phyloP scores from a whole-genome alignment of 2,888 invertebrate species.

The Hesperia comma region DNA sequence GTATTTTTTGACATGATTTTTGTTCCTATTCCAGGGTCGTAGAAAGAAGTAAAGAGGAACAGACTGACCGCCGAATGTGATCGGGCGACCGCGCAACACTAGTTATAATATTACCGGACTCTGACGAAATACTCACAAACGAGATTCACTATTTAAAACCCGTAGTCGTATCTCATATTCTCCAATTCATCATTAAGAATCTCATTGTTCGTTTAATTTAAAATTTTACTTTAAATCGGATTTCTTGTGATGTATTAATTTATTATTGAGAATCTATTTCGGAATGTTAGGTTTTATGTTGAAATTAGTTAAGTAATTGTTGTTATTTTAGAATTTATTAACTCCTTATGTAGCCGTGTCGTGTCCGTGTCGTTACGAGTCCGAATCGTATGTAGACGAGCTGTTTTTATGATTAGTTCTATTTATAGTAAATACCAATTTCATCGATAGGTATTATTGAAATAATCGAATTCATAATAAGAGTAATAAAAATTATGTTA shows the following conservation, averaged over 20 bases:
- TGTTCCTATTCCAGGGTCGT: constrained; percentile 17
- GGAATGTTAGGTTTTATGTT: constrained; percentile 2
- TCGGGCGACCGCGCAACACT: constrained; percentile 47
- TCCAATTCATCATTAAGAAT: background rate
- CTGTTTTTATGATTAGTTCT: constrained; percentile 37
- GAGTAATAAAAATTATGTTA: constrained; percentile 59
- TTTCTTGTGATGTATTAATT: constrained; percentile 9
- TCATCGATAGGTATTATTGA: constrained; percentile 52
- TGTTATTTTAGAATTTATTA: constrained; percentile 6
- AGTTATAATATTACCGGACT: constrained; percentile 38
- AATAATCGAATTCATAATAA: constrained; percentile 59
- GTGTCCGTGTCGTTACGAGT: constrained; percentile 19
- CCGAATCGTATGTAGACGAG: constrained; percentile 21
- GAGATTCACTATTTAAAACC: background rate
- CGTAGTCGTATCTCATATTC: background rate
- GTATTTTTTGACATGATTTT: background rate
- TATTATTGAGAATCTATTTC: constrained; percentile 4
- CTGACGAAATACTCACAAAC: constrained; percentile 22
- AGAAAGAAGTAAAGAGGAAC: constrained; percentile 26
- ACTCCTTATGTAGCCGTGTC: background rate
- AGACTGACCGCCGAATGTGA: constrained; percentile 46
- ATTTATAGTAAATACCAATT: constrained; percentile 52
- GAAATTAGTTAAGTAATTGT: constrained; percentile 1
- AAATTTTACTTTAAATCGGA: background rate
- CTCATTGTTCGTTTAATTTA: background rate